These are phyloP conservation scores for Forbesichthys papilliferus DNA, from an alignment of 2,113 vertebrate genomes.

Conservation along the genomic window DNA sequence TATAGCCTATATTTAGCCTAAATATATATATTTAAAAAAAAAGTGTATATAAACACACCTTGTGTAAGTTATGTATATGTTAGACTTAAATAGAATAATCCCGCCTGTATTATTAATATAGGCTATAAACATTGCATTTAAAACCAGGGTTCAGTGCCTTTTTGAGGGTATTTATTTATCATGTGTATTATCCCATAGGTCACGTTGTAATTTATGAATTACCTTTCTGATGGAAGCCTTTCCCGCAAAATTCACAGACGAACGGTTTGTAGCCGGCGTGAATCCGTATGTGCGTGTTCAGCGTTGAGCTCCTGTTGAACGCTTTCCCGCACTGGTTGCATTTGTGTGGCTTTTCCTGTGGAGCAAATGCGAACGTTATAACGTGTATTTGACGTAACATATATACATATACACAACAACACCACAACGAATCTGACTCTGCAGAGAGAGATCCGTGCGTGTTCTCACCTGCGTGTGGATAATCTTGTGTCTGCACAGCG, in stretches of 20 bases:
- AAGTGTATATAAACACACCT: too few species aligned
- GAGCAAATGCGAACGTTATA: too few species aligned
- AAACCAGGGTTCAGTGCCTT: too few species aligned
- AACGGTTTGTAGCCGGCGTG: slow-evolving; percentile 99
- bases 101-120: too few species aligned
- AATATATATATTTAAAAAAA: too few species aligned
- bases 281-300: slow-evolving; percentile 97
- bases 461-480: slow-evolving; percentile 93
- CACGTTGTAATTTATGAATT: slow-evolving; percentile 32
- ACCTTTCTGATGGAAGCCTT: slow-evolving; percentile 99
- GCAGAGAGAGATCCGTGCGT: not conserved
- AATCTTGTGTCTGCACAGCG: slow-evolving; percentile 94
- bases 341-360: slow-evolving; percentile 95
- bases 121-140: not conserved
- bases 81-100: not conserved
- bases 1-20: too few species aligned
- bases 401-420: not conserved
- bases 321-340: slow-evolving; percentile 98
- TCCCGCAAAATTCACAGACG: slow-evolving; percentile 97
- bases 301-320: slow-evolving; percentile 98
- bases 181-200: too few species aligned
- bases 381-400: too few species aligned
- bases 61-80: too few species aligned
- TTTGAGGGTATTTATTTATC: too few species aligned
- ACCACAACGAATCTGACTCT: not conserved